Percentiles rank a stretch among this genome's conserved stretches.
Conservation (phyloP, 2,113 vertebrate species). For the Boulengeromyrus knoepffleri region DNA sequence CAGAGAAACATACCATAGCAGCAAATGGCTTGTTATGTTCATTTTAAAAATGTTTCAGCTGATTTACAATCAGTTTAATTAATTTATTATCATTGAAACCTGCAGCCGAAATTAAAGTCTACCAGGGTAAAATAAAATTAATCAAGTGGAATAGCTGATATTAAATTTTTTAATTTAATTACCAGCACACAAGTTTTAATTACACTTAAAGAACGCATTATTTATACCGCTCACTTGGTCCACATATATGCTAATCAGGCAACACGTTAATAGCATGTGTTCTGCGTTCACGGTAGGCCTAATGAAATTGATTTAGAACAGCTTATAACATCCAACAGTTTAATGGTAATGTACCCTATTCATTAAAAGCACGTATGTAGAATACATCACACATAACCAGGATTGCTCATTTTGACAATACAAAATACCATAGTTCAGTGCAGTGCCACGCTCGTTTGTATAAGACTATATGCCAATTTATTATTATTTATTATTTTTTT, state of each 20-base stretch:
- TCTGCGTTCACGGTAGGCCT: conserved; percentile 42
- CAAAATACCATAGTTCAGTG: conserved; percentile 8
- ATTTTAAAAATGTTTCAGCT: neutral
- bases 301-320: conserved; percentile 52
- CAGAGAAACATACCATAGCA: neutral
- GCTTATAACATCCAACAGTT: conserved; percentile 48
- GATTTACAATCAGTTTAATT: neutral
- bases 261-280: conserved; percentile 42
- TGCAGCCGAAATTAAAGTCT: neutral
- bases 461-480: neutral
- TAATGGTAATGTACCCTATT: conserved; percentile 48
- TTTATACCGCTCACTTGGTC: conserved; percentile 20
- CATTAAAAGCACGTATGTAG: conserved; percentile 51
- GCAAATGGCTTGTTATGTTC: neutral
- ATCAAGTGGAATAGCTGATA: conserved; percentile 24
- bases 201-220: conserved; percentile 24
- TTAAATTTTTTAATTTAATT: conserved; percentile 26
- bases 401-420: conserved; percentile 43
- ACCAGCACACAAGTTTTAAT: conserved; percentile 23
- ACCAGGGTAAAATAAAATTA: conserved; percentile 21
- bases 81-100: neutral
- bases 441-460: neutral
- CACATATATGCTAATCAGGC: conserved; percentile 17
- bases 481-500: neutral
- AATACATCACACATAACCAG: conserved; percentile 32